Percentiles rank a stretch among this genome's conserved stretches.
Conservation (phyloP, 2,888 invertebrate genomes). For the Halocaridina rubra region DNA sequence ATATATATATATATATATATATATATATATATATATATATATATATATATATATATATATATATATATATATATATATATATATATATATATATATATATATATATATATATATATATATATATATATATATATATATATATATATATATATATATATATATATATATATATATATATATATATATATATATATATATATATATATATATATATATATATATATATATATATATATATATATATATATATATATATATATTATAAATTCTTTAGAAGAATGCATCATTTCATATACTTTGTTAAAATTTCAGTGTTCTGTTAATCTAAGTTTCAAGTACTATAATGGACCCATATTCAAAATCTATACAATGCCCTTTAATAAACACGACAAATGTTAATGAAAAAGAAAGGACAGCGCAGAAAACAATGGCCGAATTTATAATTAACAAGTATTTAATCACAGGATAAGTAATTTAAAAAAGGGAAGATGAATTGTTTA, state of each 20-base stretch:
- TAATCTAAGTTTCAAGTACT: too few relatives aligned
- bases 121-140: not conserved
- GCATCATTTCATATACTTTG: not conserved
- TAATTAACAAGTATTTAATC: too few relatives aligned
- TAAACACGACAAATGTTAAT: not conserved
- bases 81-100: not conserved
- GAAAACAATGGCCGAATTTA: too few relatives aligned
- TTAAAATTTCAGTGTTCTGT: not conserved
- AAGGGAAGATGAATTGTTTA: too few relatives aligned
- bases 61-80: not conserved
- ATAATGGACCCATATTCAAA: too few relatives aligned
- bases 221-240: not conserved
- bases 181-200: not conserved
- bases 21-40: slow-evolving; percentile 1
- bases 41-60: not conserved
- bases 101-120: not conserved
- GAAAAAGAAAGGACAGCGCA: too few relatives aligned
- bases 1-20: not conserved
- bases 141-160: slow-evolving; percentile 6
- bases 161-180: slow-evolving; percentile 1
- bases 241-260: not conserved
- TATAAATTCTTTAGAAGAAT: not conserved
- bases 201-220: not conserved
- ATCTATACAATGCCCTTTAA: too few relatives aligned
- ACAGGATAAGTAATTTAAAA: too few relatives aligned